phyloP scores from a whole-genome alignment of 2,113 vertebrate species.

The Todiramphus chloris region DNA sequence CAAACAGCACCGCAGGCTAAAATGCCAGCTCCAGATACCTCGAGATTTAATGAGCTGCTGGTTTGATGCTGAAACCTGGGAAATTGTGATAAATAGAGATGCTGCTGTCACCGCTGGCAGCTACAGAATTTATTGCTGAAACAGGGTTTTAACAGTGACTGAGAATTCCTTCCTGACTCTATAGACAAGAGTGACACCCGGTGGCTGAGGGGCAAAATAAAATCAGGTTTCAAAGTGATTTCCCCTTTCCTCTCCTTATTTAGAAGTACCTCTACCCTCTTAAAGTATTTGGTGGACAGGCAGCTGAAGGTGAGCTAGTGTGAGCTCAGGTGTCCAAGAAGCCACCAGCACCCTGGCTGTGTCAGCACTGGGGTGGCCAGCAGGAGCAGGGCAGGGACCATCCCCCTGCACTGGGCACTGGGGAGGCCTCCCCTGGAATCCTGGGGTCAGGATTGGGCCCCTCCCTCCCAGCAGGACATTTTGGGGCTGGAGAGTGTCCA shows the following conservation, averaged over 20 bases:
- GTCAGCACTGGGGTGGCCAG: background rate
- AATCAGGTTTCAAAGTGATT: background rate
- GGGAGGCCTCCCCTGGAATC: background rate
- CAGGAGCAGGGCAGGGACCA: background rate
- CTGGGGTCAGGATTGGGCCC: background rate
- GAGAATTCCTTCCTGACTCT: background rate
- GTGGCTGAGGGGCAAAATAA: background rate
- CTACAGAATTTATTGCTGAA: background rate
- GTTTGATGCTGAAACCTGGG: background rate
- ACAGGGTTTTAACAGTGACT: background rate
- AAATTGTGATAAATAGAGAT: background rate
- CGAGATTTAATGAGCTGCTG: background rate
- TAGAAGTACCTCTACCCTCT: fast-evolving
- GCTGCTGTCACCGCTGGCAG: background rate
- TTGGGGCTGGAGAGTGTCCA: background rate
- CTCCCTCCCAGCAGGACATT: background rate
- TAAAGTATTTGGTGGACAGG: background rate
- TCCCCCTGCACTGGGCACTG: background rate
- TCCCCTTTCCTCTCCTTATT: background rate
- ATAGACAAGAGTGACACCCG: conserved; percentile 36
- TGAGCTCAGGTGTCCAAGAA: background rate
- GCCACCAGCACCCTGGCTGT: background rate
- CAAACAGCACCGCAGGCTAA: background rate
- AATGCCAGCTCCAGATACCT: background rate
- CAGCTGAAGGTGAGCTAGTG: background rate